A percentile compares a stretch with the other conserved stretches of the same genome.
Conservation (phyloP, 2,888 invertebrate species). For the Beris morrisii region DNA sequence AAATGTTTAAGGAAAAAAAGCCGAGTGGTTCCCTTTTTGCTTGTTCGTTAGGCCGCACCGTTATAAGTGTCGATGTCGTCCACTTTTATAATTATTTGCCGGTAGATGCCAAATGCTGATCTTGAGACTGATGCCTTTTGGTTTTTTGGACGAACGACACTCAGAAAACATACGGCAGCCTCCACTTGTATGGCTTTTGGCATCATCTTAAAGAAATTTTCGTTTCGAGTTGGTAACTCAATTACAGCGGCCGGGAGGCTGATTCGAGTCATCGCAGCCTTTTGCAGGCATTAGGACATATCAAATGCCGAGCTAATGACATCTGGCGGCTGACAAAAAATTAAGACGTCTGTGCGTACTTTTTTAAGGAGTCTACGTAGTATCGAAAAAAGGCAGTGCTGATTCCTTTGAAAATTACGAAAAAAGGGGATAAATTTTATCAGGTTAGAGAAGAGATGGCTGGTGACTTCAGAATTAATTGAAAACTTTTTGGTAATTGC, state of each 20-base stretch:
- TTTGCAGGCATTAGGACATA: background rate
- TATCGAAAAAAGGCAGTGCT: too few species aligned
- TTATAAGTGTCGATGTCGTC: constrained; percentile 23
- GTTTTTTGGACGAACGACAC: too few species aligned
- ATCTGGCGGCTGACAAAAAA: too few species aligned
- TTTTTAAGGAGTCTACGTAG: too few species aligned
- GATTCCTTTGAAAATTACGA: too few species aligned
- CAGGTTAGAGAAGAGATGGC: too few species aligned
- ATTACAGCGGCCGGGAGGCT: background rate
- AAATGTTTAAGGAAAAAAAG: constrained; percentile 10
- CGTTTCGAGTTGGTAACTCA: too few species aligned
- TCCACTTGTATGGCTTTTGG: constrained; percentile 29
- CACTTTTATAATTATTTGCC: constrained; percentile 6
- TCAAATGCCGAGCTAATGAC: too few species aligned
- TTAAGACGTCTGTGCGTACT: too few species aligned
- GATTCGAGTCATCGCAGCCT: background rate
- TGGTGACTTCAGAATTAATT: too few species aligned
- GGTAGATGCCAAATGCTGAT: constrained; percentile 24
- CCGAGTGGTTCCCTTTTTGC: constrained; percentile 12
- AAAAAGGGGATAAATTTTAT: too few species aligned
- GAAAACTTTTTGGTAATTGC: too few species aligned
- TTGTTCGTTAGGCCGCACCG: constrained; percentile 2
- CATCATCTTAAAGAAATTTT: background rate
- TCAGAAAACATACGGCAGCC: background rate
- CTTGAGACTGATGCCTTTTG: constrained; percentile 1